Evolutionary conservation across 2,113 vertebrate genomes (phyloP), one percentile per base, ranked within the genome.

Genomic region (Hyperoodon ampullatus): DNA sequence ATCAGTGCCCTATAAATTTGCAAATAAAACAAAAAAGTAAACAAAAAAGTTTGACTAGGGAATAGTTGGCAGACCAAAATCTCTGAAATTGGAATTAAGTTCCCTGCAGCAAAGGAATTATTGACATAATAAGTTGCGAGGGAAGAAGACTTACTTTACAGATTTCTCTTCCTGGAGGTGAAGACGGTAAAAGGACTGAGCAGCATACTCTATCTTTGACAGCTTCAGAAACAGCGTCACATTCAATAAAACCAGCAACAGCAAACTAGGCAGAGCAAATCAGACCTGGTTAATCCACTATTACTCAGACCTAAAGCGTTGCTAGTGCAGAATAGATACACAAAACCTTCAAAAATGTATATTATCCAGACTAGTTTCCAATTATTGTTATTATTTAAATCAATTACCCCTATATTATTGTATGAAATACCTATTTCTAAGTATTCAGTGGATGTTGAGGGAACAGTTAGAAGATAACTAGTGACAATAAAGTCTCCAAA

Each of bases 191-290:
- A 99, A 98, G 21, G 98, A 98, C 74, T 99, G 99, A 88, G 99
- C 99, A 8, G 99, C 99, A 44, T 99, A 98, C 97, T 99, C 99
- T 98, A 99, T 99, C 88, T 99, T 99, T 97, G 99, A 99, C 94
- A 99, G 96, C 97, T 99, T 99, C 77, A 99, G 98, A 97, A 99
- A 99, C 95, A 99, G 98, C 14, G 98, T 99, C 97, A 99, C 96
- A 86, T 99, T 99, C 98, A 99, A 98, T 96, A 99, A n/a, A 13
- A 99, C 99, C 91, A 99, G 98, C 70, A 99, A 97, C 89, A 99
- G 97, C 98, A 99, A 98, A 94, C 99, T 99, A 95, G 70, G 88
- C 3, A 94, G 58, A 97, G 60, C 84, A 70, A 83, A 93, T 19
- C 35, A 19, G 5, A 97, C 2, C 66, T 33, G 71, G 84, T 97